Conservation (phyloP, 2,888 invertebrate genomes). For the Nasonovia ribisnigri region DNA sequence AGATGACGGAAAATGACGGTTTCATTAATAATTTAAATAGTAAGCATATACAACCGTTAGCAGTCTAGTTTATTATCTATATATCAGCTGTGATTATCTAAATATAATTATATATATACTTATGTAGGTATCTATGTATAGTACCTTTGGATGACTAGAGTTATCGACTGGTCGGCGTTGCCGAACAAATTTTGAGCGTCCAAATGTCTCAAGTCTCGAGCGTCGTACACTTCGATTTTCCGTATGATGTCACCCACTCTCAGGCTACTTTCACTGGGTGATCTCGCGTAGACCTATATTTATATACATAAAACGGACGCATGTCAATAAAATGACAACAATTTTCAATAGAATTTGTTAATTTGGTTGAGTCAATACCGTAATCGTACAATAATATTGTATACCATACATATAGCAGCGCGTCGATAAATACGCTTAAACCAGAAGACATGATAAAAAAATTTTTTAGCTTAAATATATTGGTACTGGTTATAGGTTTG, state of each 20-base stretch:
- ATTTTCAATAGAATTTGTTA: neutral
- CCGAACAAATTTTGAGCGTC: constrained; percentile 91
- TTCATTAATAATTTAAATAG: neutral
- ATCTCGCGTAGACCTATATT: constrained; percentile 84
- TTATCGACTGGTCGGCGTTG: constrained; percentile 83
- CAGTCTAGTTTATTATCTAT: neutral
- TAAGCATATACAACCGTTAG: neutral
- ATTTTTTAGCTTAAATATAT: constrained; percentile 18
- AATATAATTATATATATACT: neutral
- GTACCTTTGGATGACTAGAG: constrained; percentile 86
- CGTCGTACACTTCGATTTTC: constrained; percentile 91
- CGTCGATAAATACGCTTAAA: neutral
- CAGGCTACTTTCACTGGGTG: constrained; percentile 87
- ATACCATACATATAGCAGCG: neutral
- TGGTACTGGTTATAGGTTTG: neutral
- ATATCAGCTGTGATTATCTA: neutral
- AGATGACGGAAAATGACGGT: neutral
- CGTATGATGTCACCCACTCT: constrained; percentile 91
- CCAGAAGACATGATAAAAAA: neutral
- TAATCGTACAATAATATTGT: neutral
- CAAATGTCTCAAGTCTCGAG: constrained; percentile 87
- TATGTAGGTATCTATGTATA: neutral
- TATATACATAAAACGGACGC: constrained; percentile 69
- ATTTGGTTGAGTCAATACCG: neutral
- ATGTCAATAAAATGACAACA: neutral